Base-by-base conservation (phyloP, 2,797 vertebrate species). In the Chanos chanos region DNA sequence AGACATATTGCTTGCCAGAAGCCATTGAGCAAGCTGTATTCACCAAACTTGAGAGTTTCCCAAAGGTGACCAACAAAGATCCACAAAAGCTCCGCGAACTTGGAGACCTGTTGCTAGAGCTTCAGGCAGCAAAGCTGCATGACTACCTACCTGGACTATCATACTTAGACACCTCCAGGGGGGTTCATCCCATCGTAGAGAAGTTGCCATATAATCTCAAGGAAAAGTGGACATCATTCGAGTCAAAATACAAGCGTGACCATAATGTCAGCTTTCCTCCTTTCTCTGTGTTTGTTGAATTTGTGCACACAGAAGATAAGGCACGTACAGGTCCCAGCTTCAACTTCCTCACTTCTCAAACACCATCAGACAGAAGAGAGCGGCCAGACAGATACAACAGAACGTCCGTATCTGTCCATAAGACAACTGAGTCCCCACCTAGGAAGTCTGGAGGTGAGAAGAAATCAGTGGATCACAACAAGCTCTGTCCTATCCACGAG, bases 321-420 rank as follows among this genome's bases (percentile, higher is more conserved):
- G 22, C 28, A 19, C 24, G 43, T 39, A 56, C 64, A 2, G 43
- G 33, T 8, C 60, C 30, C 1, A 53, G 48, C 39, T 54, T 54
- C 15, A 34, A 22, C 5, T n/a, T n/a, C n/a, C 41, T 59, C 18
- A 10, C 12, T 15, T 39, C 9, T 7, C 8, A 5, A 24, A 25
- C 22, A 15, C 25, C 22, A 45, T 21, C 5, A 34, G 22, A 9
- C 1, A 24, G 5, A 25, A 27, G 27, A 36, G 30, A 36, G 18
- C 12, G 7, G 12, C 30, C 12, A 52, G 12, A 31, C 12, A 37
- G 12, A 50, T n/a, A 24, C 8, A 58, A 34, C 7, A 24, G 36
- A 5, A 9, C 30, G 5, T 19, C 55, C 7, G 21, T 59, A 18
- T 50, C 47, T 12, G 43, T 39, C 10, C 33, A 34, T 18, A 52